phyloP scores from a whole-genome alignment of 1,140 invertebrate genomes.

The Colletes gigas region DNA sequence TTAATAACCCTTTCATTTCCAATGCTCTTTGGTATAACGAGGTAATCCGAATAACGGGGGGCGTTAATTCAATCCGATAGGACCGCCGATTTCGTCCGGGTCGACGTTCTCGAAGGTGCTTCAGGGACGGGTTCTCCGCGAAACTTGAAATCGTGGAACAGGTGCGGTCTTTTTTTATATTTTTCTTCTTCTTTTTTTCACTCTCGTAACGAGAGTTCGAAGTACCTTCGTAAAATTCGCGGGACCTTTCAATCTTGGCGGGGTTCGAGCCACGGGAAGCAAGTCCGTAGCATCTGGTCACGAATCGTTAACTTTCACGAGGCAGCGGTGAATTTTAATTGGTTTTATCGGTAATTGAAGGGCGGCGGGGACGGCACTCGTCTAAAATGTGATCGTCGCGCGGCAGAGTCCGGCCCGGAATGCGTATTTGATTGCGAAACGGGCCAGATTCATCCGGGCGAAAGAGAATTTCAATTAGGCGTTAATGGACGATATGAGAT shows the following conservation, averaged over 20 bases:
- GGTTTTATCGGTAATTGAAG: slow-evolving; percentile 57
- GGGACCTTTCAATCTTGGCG: not conserved
- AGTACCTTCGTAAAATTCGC: not conserved
- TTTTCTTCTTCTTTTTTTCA: not conserved
- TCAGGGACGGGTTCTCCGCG: not conserved
- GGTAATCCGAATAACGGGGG: slow-evolving; percentile 12
- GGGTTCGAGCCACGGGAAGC: not conserved
- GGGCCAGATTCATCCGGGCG: slow-evolving; percentile 20
- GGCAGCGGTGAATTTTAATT: slow-evolving; percentile 65
- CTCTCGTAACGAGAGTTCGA: not conserved
- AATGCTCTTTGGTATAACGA: slow-evolving; percentile 11
- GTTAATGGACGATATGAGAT: slow-evolving; percentile 66
- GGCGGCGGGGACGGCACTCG: not conserved
- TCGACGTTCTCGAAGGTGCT: not conserved
- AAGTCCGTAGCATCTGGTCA: slow-evolving; percentile 25
- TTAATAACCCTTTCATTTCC: slow-evolving; percentile 36
- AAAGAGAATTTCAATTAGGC: slow-evolving; percentile 68
- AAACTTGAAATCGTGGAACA: not conserved
- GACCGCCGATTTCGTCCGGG: not conserved
- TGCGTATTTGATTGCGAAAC: slow-evolving; percentile 46
- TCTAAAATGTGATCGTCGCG: slow-evolving; percentile 37
- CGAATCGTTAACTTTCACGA: slow-evolving; percentile 65
- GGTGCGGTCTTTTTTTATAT: not conserved
- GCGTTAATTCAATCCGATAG: slow-evolving; percentile 24
- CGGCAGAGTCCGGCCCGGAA: not conserved